Conservation (phyloP, 2,888 invertebrate genomes). For the Lepidochrysops patricia region DNA sequence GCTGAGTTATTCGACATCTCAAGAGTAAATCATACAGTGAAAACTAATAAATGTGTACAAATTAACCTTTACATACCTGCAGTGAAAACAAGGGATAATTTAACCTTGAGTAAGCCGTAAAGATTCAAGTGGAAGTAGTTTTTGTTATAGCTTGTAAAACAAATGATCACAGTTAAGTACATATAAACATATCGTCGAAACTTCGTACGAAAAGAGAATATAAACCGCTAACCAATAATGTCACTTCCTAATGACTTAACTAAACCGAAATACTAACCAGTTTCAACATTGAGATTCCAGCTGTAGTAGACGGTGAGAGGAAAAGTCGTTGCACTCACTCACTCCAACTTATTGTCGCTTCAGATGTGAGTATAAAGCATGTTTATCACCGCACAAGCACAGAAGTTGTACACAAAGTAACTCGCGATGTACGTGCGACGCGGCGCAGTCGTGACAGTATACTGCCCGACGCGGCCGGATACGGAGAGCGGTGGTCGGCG, state of each 20-base stretch:
- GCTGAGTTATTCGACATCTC: background rate
- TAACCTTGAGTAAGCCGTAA: background rate
- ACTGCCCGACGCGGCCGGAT: background rate
- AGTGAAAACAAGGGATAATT: background rate
- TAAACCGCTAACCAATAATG: background rate
- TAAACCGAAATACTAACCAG: slow-evolving; percentile 51
- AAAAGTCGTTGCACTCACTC: slow-evolving; percentile 49
- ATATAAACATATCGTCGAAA: background rate
- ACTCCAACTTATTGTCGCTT: slow-evolving; percentile 45
- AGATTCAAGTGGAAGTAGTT: background rate
- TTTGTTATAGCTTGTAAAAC: background rate
- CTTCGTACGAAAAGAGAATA: background rate
- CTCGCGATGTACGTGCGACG: background rate
- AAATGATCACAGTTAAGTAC: background rate
- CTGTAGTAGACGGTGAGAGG: background rate
- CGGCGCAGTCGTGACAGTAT: background rate
- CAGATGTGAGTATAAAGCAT: slow-evolving; percentile 7
- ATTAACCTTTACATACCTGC: background rate
- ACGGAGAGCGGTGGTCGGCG: slow-evolving; percentile 1
- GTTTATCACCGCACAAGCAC: slow-evolving; percentile 10
- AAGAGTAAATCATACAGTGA: background rate
- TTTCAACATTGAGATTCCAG: slow-evolving; percentile 48
- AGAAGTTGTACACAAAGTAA: slow-evolving; percentile 1
- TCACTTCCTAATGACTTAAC: slow-evolving; percentile 22
- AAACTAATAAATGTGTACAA: background rate